Base-by-base conservation (phyloP, 2,888 invertebrate species). In the Synanthedon vespiformis region DNA sequence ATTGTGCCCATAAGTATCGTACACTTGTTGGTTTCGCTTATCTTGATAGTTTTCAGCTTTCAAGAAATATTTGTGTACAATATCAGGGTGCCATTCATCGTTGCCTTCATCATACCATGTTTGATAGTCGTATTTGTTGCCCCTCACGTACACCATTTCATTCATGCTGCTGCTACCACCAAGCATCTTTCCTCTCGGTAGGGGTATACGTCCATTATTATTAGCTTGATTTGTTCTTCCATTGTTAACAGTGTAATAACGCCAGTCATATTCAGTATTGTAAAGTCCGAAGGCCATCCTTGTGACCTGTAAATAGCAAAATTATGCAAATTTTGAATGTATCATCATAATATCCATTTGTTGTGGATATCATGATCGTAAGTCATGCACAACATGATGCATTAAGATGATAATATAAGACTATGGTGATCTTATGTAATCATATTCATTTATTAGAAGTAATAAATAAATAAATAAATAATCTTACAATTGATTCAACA, bases 201-300 rank as follows among this genome's bases (percentile, higher is more conserved):
- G 90, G 4, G 58, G 60, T 8, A 78, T 70, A 49, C 70, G 57
- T 52, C 69, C 65, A 50, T 71, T 66, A 54, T 67, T 61, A 47
- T 77, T 79, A 89, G 93, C 94, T 63, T 93, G 79, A 69, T 93
- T 93, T 0, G 90, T 89, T 49, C 87, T 89, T 27, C 91, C 91
- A 67, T 93, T 91, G 0, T 93, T 92, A 63, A 93, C 93, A 0
- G 94, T 94, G 70, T 92, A 91, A 72, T 95, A 96, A 66, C 92
- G 89, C 95, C 95, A 96, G 71, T 95, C 95, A 53, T 94, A 77
- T 65, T 60, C 53, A 8, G 69, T 82, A 62, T 90, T 48, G 16
- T 40, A 61, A 13, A 75, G 41, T 0, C 44, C 18, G 27, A 27
- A 53, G n/a, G 63, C 55, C 40, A 57, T 41, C 1, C 51, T 54